Conservation (phyloP, 1,140 invertebrate genomes). For the Drosophila tsacasi region DNA sequence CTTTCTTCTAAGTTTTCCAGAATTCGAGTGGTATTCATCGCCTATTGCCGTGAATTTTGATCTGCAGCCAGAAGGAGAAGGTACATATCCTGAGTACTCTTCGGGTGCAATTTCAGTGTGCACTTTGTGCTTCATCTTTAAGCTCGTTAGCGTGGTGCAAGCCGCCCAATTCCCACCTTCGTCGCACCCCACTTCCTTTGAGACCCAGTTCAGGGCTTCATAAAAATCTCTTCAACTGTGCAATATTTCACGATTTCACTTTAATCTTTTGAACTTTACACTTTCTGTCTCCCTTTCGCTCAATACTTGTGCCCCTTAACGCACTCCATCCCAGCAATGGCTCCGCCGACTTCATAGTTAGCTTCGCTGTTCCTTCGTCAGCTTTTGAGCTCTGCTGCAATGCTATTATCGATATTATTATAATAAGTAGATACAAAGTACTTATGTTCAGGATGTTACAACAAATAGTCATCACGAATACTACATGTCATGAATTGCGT, state of each 20-base stretch:
- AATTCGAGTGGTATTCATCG: constrained; percentile 5
- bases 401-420: background rate
- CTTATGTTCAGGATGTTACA: background rate
- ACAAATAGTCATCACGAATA: too few species aligned
- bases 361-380: background rate
- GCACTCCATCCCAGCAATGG: background rate
- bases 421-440: background rate
- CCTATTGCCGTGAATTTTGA: background rate
- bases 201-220: constrained; percentile 73
- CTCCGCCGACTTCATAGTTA: constrained; percentile 1
- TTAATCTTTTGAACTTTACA: constrained; percentile 62
- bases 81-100: constrained; percentile 7
- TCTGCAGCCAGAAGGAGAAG: background rate
- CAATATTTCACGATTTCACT: constrained; percentile 76
- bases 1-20: background rate
- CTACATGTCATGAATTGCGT: background rate
- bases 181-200: constrained; percentile 2
- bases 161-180: constrained; percentile 12
- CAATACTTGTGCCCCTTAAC: background rate
- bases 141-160: constrained; percentile 63
- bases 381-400: background rate
- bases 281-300: background rate
- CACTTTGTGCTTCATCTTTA: constrained; percentile 61
- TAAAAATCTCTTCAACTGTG: constrained; percentile 80
- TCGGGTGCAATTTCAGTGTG: constrained; percentile 46